Conservation (phyloP, 2,113 vertebrate genomes). For the Bagarius yarrelli region DNA sequence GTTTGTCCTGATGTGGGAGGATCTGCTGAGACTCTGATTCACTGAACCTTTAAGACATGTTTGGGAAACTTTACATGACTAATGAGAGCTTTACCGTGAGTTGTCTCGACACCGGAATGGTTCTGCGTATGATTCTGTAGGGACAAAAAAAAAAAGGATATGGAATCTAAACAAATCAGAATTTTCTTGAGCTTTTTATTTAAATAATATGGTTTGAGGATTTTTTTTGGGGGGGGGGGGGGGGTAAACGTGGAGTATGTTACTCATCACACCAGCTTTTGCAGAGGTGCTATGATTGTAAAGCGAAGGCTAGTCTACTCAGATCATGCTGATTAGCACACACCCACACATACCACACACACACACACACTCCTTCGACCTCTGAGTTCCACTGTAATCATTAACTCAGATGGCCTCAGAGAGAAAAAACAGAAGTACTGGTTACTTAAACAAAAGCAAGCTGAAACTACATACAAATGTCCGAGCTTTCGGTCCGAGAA, state of each 20-base stretch:
- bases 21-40: slow-evolving; percentile 17
- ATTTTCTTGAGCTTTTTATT: background rate
- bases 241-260: slow-evolving; percentile 2
- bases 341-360: background rate
- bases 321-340: slow-evolving; percentile 28
- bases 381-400: slow-evolving; percentile 38
- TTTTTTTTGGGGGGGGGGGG: background rate
- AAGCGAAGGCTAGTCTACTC: background rate
- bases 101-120: background rate
- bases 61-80: slow-evolving; percentile 21
- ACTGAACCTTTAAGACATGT: slow-evolving; percentile 21
- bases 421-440: slow-evolving; percentile 7
- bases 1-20: slow-evolving; percentile 10
- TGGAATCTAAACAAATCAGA: background rate
- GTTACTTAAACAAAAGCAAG: slow-evolving; percentile 15
- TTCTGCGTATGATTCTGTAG: background rate
- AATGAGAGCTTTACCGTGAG: background rate
- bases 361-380: background rate
- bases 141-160: background rate
- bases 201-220: background rate
- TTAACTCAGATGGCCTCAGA: slow-evolving; percentile 31
- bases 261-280: slow-evolving; percentile 22
- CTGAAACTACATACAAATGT: background rate
- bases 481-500: background rate
- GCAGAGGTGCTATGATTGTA: slow-evolving; percentile 18